phyloP scores from a whole-genome alignment of 92 coral and sea anemone genomes.

The Umimayanthus kanabou region DNA sequence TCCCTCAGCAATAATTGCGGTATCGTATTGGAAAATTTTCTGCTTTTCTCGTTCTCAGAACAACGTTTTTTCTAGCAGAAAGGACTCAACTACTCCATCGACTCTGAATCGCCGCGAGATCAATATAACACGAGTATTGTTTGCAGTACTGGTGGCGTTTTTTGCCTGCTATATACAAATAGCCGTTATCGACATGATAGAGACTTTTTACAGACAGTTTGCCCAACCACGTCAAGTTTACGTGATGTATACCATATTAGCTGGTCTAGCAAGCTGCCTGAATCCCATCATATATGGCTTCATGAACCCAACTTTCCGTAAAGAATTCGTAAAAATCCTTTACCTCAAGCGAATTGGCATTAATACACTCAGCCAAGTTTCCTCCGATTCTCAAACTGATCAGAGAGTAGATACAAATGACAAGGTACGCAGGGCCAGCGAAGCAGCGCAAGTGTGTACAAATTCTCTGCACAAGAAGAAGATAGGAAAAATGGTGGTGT shows the following conservation, averaged over 20 bases:
- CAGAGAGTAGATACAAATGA: not conserved
- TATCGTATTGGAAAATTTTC: slow-evolving; percentile 33
- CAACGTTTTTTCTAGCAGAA: slow-evolving; percentile 3
- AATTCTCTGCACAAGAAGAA: not conserved
- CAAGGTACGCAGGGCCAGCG: not conserved
- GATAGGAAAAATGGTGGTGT: not conserved
- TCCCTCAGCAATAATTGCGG: slow-evolving; percentile 24
- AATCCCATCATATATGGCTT: slow-evolving; percentile 32
- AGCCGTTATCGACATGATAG: slow-evolving; percentile 37
- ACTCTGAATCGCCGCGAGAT: slow-evolving; percentile 12
- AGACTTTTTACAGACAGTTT: slow-evolving; percentile 20
- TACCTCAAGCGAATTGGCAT: not conserved
- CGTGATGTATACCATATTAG: slow-evolving; percentile 19
- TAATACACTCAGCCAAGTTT: not conserved
- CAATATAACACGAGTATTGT: slow-evolving; percentile 11
- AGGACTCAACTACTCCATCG: not conserved
- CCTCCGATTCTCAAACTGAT: not conserved
- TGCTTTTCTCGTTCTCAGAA: slow-evolving; percentile 27
- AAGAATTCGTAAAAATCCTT: slow-evolving; percentile 22
- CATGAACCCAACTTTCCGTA: slow-evolving; percentile 34
- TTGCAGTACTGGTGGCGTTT: slow-evolving; percentile 31
- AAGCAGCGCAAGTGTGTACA: no score
- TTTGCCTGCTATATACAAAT: slow-evolving; percentile 30
- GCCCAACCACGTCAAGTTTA: slow-evolving; percentile 29
- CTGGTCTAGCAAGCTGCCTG: slow-evolving; percentile 24